Conservation (phyloP, 1,140 invertebrate genomes). For the Rhagoletis zephyria region DNA sequence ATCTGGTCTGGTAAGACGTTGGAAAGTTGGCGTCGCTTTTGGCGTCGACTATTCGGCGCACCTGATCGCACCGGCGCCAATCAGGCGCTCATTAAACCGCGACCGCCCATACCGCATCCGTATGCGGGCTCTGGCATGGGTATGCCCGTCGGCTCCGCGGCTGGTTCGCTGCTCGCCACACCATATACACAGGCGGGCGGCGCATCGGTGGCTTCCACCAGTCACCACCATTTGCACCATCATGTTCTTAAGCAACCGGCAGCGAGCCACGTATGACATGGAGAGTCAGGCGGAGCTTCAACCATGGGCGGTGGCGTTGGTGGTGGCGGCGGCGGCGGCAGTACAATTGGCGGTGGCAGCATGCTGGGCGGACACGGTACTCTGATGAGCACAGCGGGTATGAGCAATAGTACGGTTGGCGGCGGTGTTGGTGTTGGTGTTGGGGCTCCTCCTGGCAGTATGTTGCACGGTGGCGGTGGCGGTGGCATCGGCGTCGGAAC, state of each 20-base stretch:
- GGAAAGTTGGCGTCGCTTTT: constrained; percentile 90
- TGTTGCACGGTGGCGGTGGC: constrained; percentile 64
- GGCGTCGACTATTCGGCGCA: constrained; percentile 80
- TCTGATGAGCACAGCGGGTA: constrained; percentile 68
- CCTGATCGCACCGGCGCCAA: constrained; percentile 75
- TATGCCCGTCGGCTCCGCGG: constrained; percentile 71
- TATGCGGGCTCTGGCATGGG: constrained; percentile 73
- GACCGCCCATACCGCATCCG: constrained; percentile 75
- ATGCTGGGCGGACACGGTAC: constrained; percentile 71
- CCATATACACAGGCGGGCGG: constrained; percentile 72
- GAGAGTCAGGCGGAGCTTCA: constrained; percentile 74
- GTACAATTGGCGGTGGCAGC: constrained; percentile 70
- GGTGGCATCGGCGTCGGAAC: constrained; percentile 58
- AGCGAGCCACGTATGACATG: constrained; percentile 81
- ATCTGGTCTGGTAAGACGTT: constrained; percentile 98
- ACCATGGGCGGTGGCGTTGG: constrained; percentile 64
- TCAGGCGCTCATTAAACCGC: constrained; percentile 78
- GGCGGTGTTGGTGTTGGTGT: constrained; percentile 66
- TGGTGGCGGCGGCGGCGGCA: constrained; percentile 65
- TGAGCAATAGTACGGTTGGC: constrained; percentile 72
- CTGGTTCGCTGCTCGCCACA: constrained; percentile 71
- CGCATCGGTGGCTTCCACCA: constrained; percentile 80
- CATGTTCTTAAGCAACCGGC: constrained; percentile 81
- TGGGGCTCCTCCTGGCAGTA: constrained; percentile 72
- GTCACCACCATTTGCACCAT: constrained; percentile 81